Evolutionary conservation across 1,140 invertebrate genomes (phyloP).

Genomic region (Drosophila lowei): DNA sequence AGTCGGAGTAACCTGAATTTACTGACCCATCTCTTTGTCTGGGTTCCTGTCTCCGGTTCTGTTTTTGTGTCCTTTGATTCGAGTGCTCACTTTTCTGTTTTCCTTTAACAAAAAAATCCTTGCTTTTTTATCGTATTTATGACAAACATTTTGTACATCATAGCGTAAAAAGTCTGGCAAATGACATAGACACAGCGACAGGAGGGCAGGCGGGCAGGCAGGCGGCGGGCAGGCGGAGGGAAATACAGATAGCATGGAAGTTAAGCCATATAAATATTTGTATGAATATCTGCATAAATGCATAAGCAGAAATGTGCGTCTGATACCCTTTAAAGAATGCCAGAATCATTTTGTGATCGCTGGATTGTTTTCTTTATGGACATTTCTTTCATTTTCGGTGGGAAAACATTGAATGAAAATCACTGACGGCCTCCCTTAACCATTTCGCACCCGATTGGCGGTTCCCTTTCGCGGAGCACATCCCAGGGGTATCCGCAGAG

Average conservation of each 20-base stretch:
- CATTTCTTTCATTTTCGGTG: too few species aligned
- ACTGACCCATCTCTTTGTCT: constrained; percentile 3
- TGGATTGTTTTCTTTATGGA: too few species aligned
- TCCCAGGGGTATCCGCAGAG: background rate
- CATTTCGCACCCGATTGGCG: too few species aligned
- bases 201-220: constrained; percentile 1
- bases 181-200: constrained; percentile 31
- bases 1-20: background rate
- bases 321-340: constrained; percentile 3
- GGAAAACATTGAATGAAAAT: too few species aligned
- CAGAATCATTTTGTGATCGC: background rate
- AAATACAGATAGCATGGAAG: background rate
- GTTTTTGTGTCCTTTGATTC: background rate
- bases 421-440: too few species aligned
- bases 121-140: constrained; percentile 21
- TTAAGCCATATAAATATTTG: constrained; percentile 27
- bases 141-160: constrained; percentile 31
- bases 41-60: constrained; percentile 1
- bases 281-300: constrained; percentile 6
- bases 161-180: constrained; percentile 27
- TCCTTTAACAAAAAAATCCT: background rate
- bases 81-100: background rate
- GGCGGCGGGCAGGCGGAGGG: background rate
- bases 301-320: constrained; percentile 1
- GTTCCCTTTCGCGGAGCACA: too few species aligned